Base-by-base conservation (phyloP, 2,113 vertebrate species). In the Spea multiplicata region DNA sequence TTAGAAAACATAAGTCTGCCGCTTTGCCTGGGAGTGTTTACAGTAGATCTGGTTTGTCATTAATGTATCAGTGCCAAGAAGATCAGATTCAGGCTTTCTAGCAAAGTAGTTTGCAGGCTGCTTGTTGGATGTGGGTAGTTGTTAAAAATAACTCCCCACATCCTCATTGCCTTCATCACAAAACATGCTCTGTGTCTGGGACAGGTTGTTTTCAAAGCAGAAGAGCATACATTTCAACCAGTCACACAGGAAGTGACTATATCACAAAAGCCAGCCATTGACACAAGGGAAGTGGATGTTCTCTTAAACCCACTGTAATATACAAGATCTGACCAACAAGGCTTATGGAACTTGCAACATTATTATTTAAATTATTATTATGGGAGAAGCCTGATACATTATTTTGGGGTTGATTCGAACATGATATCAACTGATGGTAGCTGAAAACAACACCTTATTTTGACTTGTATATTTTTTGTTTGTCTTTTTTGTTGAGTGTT, bases 201-300 rank as follows among this genome's bases (percentile, higher is more conserved):
- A 70, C 55, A 70, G 45, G 75, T 77, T 77, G 66, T 77, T 77
- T 74, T 77, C 30, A 61, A 49, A 70, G 64, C 49, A 55, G 53
- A 59, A 77, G 75, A 77, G 62, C 68, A 76, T 12, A 3, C 12
- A 17, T 7, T 47, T 30, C 1, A 30, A 30, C 73, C 14, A 70
- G 75, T 46, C 66, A 77, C 67, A 61, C 75, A 77, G 75, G 75
- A 77, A 70, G 66, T 77, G 66, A 62, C 75, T 53, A 52, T 17
- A 44, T 62, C 66, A 77, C 53, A 68, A 45, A 76, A 47, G 14
- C 5, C 14, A 47, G 61, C 9, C 6, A 64, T 5, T 17, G 5
- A 59, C 4, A 59, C 8, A 64, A 30, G 66, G 44, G 52, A 66
- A 44, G 2, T 16, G 53, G 75, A 6, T 8, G 16, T 30, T n/a